Evolutionary conservation across 2,113 vertebrate species (phyloP).

Genomic region (Mormoops blainvillei): DNA sequence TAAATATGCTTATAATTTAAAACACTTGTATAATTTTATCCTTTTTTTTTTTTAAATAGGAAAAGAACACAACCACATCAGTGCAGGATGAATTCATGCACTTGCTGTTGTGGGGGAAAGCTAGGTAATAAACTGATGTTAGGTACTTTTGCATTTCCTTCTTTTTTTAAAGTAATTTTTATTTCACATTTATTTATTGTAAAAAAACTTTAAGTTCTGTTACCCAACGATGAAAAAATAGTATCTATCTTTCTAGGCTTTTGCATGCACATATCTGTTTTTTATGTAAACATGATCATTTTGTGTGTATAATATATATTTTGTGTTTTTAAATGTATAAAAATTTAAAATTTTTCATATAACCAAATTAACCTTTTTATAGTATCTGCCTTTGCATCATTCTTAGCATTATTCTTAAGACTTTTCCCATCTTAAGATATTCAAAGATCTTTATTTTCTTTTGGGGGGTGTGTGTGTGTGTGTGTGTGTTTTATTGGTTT

Average conservation of each 20-base stretch:
- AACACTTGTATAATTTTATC: constrained; percentile 38
- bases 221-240: not conserved
- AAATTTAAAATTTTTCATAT: not conserved
- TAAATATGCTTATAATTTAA: constrained; percentile 22
- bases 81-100: constrained; percentile 99
- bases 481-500: not conserved
- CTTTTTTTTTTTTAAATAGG: constrained; percentile 83
- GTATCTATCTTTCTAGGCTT: not conserved
- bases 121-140: constrained; percentile 83
- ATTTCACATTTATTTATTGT: not conserved
- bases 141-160: not conserved
- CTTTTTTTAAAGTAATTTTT: not conserved
- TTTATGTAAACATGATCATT: not conserved
- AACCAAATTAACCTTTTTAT: not conserved
- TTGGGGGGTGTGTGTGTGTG: not conserved
- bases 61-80: constrained; percentile 96
- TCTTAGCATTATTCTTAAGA: not conserved
- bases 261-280: not conserved
- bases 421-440: not conserved
- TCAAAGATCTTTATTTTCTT: not conserved
- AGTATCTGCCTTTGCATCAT: not conserved
- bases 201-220: not conserved
- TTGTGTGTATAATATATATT: not conserved
- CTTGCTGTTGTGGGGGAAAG: constrained; percentile 95
- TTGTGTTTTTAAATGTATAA: not conserved